A percentile compares a stretch with the other conserved stretches of the same genome.
phyloP scores from a whole-genome alignment of 2,113 vertebrate species.

The Ginglymostoma cirratum region DNA sequence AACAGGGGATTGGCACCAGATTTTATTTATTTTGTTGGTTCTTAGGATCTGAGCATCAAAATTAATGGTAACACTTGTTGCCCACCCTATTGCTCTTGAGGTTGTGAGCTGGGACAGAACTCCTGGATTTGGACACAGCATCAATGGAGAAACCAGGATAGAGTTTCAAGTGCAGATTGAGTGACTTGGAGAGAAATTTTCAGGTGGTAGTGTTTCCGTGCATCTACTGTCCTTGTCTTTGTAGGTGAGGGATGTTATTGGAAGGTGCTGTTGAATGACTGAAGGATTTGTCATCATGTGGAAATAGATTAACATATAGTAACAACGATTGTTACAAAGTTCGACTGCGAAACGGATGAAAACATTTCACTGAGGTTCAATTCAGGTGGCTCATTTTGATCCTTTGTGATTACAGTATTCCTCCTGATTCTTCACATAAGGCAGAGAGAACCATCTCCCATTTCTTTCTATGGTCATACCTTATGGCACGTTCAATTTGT shows the following conservation, averaged over 20 bases:
- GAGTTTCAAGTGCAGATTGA: neutral
- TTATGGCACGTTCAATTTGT: neutral
- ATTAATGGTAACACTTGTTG: neutral
- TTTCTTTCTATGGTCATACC: neutral
- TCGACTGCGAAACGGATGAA: neutral
- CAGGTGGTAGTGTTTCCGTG: neutral
- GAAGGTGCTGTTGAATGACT: neutral
- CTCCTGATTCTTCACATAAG: neutral
- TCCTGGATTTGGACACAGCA: neutral
- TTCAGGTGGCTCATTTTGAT: neutral
- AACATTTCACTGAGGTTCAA: neutral
- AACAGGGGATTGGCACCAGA: neutral
- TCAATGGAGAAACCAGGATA: neutral
- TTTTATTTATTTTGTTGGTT: neutral
- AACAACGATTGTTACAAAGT: neutral
- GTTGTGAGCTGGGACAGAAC: neutral
- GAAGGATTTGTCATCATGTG: neutral
- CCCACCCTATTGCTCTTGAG: neutral
- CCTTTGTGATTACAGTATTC: neutral
- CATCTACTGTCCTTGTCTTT: neutral
- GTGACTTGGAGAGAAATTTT: neutral
- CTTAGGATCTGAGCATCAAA: neutral
- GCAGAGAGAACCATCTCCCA: neutral
- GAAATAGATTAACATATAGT: neutral
- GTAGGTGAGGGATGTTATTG: neutral